phyloP scores from a whole-genome alignment of 2,113 vertebrate species.

The Hucho hucho region DNA sequence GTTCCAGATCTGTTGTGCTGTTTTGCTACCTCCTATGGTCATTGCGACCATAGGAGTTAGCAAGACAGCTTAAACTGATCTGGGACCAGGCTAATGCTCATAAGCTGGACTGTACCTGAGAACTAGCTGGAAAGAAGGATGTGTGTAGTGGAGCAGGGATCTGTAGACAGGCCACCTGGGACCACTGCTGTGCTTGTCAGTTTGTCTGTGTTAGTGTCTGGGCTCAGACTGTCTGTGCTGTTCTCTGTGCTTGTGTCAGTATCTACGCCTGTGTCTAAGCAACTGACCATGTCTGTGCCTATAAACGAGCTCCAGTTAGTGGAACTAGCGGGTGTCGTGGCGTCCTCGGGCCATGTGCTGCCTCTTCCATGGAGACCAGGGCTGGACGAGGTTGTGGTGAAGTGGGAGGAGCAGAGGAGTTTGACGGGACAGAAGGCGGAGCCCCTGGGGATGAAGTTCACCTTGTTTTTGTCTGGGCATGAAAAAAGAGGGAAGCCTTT shows the following conservation, averaged over 20 bases:
- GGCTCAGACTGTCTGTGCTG: slow-evolving; percentile 37
- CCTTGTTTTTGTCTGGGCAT: slow-evolving; percentile 98
- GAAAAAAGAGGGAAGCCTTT: slow-evolving; percentile 93
- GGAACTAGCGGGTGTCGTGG: slow-evolving; percentile 67
- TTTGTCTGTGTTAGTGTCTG: slow-evolving; percentile 19
- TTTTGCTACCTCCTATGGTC: neutral
- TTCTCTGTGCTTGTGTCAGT: neutral
- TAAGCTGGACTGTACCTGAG: slow-evolving; percentile 51
- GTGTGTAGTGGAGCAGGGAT: slow-evolving; percentile 40
- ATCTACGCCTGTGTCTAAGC: neutral
- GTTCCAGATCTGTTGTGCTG: too few species aligned
- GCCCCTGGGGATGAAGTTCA: slow-evolving; percentile 95
- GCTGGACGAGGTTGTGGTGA: slow-evolving; percentile 57
- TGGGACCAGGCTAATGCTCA: slow-evolving; percentile 11
- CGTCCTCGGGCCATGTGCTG: slow-evolving; percentile 72
- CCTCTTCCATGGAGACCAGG: slow-evolving; percentile 17
- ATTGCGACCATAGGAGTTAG: too few species aligned
- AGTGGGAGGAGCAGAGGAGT: slow-evolving; percentile 83
- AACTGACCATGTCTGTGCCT: neutral
- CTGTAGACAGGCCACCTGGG: neutral
- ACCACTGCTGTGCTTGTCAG: slow-evolving; percentile 13
- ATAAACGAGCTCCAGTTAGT: slow-evolving; percentile 72
- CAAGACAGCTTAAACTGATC: too few species aligned
- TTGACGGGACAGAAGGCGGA: slow-evolving; percentile 98
- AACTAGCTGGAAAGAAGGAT: slow-evolving; percentile 59